A percentile compares a stretch with the other conserved stretches of the same genome.
Conservation (phyloP, 1,140 invertebrate genomes). For the Drosophila guanche region DNA sequence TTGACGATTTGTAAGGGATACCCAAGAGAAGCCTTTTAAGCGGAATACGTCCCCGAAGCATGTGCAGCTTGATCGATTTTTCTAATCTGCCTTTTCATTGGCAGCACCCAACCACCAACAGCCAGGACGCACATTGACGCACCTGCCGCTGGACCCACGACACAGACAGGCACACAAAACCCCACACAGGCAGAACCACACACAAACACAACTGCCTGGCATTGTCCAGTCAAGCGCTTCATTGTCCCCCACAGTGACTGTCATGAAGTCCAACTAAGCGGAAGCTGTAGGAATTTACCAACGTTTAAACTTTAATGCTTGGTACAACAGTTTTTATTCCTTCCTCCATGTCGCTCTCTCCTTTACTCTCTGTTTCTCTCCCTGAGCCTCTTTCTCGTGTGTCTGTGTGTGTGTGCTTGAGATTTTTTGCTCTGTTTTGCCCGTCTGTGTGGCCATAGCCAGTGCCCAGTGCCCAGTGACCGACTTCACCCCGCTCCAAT, state of each 20-base stretch:
- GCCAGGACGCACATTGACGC: constrained; percentile 40
- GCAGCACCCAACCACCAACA: constrained; percentile 11
- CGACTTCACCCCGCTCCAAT: constrained; percentile 56
- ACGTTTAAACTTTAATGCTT: constrained; percentile 81
- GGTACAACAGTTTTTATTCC: constrained; percentile 67
- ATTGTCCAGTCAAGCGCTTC: constrained; percentile 47
- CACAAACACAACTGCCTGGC: constrained; percentile 13
- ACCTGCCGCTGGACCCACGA: constrained; percentile 31
- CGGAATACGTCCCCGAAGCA: background rate
- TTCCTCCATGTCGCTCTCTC: constrained; percentile 4
- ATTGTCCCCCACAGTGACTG: constrained; percentile 52
- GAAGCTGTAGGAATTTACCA: constrained; percentile 80
- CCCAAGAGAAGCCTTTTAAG: constrained; percentile 2
- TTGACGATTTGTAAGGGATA: constrained; percentile 53
- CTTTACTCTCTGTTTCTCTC: constrained; percentile 23
- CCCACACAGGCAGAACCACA: background rate
- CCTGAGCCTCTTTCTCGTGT: constrained; percentile 4
- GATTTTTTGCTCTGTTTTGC: constrained; percentile 46
- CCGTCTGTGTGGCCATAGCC: background rate
- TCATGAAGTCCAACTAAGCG: constrained; percentile 67
- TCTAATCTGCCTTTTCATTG: constrained; percentile 50
- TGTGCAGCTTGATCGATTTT: constrained; percentile 58
- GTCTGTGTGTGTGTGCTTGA: constrained; percentile 42
- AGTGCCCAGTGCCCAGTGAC: background rate
- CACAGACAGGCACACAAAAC: background rate